These are phyloP conservation scores for Nebria brevicollis DNA, from an alignment of 2,888 invertebrate genomes.

Conservation along the genomic window DNA sequence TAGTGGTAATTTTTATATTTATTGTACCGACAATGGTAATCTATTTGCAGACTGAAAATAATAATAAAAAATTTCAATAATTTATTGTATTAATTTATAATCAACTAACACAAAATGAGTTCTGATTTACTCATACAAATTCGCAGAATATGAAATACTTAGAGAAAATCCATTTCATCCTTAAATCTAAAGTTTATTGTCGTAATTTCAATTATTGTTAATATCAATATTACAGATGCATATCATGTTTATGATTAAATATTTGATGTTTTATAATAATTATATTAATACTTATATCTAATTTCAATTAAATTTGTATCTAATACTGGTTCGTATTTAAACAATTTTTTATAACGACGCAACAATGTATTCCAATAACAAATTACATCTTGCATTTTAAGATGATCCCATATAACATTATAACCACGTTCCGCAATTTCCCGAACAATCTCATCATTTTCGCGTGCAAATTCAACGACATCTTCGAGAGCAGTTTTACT, in stretches of 20 bases:
- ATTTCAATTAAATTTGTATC: constrained; percentile 71
- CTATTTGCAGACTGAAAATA: too few relatives aligned
- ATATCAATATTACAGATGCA: constrained; percentile 18
- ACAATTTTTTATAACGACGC: constrained; percentile 76
- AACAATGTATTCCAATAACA: constrained; percentile 90
- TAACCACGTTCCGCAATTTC: constrained; percentile 86
- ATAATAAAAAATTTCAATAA: too few relatives aligned
- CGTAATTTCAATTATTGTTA: constrained; percentile 26
- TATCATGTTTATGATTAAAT: constrained; percentile 4
- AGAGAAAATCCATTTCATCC: neutral
- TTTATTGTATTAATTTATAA: too few relatives aligned
- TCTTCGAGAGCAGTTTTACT: constrained; percentile 75
- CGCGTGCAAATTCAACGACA: constrained; percentile 78
- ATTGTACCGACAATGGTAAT: too few relatives aligned
- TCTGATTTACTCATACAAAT: too few relatives aligned
- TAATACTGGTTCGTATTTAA: constrained; percentile 73
- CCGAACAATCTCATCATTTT: constrained; percentile 77
- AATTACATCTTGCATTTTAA: constrained; percentile 81
- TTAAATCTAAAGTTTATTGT: constrained; percentile 32
- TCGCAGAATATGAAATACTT: too few relatives aligned
- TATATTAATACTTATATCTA: constrained; percentile 43
- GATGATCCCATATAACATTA: constrained; percentile 83
- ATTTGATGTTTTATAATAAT: constrained; percentile 3
- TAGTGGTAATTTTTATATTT: too few relatives aligned
- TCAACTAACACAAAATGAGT: too few relatives aligned